phyloP scores from a whole-genome alignment of 2,797 vertebrate genomes.

The Gallinago solitaria region DNA sequence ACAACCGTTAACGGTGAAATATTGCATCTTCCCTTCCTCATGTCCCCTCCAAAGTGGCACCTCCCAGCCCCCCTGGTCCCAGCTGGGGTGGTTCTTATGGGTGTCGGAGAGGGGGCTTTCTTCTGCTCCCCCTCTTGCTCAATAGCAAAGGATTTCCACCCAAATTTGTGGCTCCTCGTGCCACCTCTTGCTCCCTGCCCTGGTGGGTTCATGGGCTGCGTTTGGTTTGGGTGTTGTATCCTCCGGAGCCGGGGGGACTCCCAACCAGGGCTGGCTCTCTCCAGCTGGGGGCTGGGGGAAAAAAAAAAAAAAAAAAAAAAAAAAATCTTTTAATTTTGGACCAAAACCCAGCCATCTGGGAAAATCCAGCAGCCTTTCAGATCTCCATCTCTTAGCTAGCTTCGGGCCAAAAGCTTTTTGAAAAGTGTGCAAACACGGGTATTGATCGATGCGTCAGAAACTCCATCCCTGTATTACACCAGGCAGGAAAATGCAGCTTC shows the following conservation, averaged over 20 bases:
- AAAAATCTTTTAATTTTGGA: not conserved
- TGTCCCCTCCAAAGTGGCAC: not conserved
- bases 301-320: not conserved
- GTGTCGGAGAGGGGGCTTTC: not conserved
- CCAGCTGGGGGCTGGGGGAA: not conserved
- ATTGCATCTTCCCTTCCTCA: not conserved
- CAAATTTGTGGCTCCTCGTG: rapidly evolving
- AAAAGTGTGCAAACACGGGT: not conserved
- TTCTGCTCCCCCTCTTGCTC: not conserved
- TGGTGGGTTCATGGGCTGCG: rapidly evolving
- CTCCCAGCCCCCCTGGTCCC: rapidly evolving
- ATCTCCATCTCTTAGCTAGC: not conserved
- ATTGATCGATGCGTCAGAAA: not conserved
- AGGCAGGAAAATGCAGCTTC: not conserved
- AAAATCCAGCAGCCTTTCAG: not conserved
- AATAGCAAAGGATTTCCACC: not conserved
- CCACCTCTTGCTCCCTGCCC: not conserved
- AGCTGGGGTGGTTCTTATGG: not conserved
- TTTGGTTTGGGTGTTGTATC: not conserved
- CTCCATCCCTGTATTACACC: not conserved
- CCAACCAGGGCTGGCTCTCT: rapidly evolving
- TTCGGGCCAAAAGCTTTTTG: not conserved
- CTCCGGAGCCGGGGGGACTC: not conserved
- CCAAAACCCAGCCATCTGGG: not conserved
- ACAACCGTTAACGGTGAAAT: not conserved